Conservation (phyloP, 2,113 vertebrate species). For the Peromyscus polionotus region DNA sequence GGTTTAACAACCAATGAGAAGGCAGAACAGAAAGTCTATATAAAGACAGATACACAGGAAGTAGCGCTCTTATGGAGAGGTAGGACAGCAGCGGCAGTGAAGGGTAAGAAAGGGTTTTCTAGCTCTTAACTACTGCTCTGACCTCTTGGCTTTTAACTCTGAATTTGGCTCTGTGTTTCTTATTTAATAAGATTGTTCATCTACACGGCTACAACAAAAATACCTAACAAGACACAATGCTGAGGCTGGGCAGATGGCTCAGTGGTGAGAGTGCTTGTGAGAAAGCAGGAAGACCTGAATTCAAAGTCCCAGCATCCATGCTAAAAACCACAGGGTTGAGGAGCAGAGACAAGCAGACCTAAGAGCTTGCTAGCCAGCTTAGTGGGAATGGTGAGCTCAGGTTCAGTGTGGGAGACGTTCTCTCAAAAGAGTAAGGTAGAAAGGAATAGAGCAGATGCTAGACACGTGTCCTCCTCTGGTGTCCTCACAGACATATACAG, state of each 20-base stretch:
- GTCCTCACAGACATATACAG: neutral
- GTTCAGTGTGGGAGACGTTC: neutral
- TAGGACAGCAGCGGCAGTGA: too few species aligned
- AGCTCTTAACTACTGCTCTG: too few species aligned
- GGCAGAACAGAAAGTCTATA: too few species aligned
- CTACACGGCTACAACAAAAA: neutral
- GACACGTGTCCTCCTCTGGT: neutral
- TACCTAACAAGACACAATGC: neutral
- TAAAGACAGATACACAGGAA: too few species aligned
- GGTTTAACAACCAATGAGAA: too few species aligned
- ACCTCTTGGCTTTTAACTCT: too few species aligned
- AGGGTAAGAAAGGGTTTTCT: too few species aligned
- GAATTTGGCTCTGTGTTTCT: too few species aligned
- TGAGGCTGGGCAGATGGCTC: neutral
- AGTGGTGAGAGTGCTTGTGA: neutral
- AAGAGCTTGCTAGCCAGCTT: neutral
- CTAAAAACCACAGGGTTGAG: neutral
- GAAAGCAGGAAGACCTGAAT: neutral
- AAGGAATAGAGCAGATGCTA: neutral
- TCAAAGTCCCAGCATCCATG: neutral
- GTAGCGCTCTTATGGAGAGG: too few species aligned
- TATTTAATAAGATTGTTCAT: too few species aligned
- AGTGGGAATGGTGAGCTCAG: neutral
- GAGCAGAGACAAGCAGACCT: neutral
- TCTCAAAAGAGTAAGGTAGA: neutral